Conservation (phyloP, 1,140 invertebrate genomes). For the Rhyacophila brunnea region DNA sequence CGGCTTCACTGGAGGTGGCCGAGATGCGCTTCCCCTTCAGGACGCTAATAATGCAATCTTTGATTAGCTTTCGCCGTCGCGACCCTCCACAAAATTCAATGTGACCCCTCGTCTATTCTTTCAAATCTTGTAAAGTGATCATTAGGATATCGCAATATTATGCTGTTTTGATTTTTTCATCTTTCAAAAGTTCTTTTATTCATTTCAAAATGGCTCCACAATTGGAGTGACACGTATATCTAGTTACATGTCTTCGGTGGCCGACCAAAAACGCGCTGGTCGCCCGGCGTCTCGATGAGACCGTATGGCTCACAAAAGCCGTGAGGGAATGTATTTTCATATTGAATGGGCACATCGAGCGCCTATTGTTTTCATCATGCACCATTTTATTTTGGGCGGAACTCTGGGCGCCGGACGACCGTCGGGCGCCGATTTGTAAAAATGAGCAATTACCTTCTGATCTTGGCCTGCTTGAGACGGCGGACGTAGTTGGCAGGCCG, state of each 20-base stretch:
- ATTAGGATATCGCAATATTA: not conserved
- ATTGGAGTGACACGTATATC: too few relatives aligned
- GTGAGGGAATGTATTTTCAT: too few relatives aligned
- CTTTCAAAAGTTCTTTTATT: constrained; percentile 7
- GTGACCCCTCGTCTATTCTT: not conserved
- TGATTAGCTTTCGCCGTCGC: constrained; percentile 11
- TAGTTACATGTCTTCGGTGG: too few relatives aligned
- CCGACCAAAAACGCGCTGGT: too few relatives aligned
- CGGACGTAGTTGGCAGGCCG: not conserved
- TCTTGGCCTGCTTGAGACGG: constrained; percentile 17
- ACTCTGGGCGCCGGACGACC: not conserved
- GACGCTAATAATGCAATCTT: constrained; percentile 39
- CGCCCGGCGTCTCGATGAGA: too few relatives aligned
- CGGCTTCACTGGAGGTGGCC: constrained; percentile 49
- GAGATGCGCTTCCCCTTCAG: constrained; percentile 48
- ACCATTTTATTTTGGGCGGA: not conserved
- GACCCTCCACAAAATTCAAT: not conserved
- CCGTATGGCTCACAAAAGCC: too few relatives aligned
- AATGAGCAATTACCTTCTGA: constrained; percentile 12
- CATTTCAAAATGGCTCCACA: too few relatives aligned
- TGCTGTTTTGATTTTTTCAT: constrained; percentile 6
- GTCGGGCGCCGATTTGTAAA: not conserved
- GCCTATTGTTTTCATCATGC: not conserved
- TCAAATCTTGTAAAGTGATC: constrained; percentile 3
- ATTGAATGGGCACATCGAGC: not conserved